Evolutionary conservation across 35 echinoderm and acorn worm species (phyloP).

Genomic region (Anneissia japonica): DNA sequence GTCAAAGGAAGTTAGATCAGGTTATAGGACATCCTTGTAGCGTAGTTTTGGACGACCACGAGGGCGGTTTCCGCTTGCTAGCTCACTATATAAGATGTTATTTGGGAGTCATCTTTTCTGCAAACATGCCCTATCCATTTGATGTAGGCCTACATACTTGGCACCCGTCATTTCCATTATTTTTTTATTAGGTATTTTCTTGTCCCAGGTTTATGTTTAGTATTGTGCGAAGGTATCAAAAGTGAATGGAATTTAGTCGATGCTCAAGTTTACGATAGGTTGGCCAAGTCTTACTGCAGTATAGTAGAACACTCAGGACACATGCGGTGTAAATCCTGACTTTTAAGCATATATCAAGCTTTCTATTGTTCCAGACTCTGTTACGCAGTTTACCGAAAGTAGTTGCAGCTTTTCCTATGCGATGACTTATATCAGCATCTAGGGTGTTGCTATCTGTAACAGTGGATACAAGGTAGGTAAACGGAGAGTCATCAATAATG

Average conservation of each 20-base stretch:
- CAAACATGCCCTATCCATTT: not conserved
- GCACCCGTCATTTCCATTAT: too few relatives aligned
- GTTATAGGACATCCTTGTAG: conserved; percentile 1
- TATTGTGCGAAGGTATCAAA: not conserved
- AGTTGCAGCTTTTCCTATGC: not conserved
- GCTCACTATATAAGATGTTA: not conserved
- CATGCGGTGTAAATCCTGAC: not conserved
- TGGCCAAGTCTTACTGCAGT: not conserved
- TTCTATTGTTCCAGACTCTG: not conserved
- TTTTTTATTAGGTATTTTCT: too few relatives aligned
- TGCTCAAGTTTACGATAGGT: not conserved
- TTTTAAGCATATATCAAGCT: not conserved
- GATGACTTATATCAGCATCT: not conserved
- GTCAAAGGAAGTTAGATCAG: not conserved
- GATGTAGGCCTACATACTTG: too few relatives aligned
- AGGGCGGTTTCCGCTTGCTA: not conserved
- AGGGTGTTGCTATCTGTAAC: not conserved
- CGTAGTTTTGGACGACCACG: not conserved
- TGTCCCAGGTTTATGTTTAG: not conserved
- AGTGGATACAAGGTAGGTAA: conserved; percentile 15
- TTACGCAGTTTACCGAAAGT: not conserved
- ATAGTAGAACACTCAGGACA: not conserved
- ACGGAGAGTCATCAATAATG: not conserved
- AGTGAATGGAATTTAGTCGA: not conserved
- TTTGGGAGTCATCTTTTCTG: not conserved